A percentile compares a stretch with the other conserved stretches of the same genome.
Conservation (phyloP, 2,797 vertebrate species). For the Arnoldichthys spilopterus region DNA sequence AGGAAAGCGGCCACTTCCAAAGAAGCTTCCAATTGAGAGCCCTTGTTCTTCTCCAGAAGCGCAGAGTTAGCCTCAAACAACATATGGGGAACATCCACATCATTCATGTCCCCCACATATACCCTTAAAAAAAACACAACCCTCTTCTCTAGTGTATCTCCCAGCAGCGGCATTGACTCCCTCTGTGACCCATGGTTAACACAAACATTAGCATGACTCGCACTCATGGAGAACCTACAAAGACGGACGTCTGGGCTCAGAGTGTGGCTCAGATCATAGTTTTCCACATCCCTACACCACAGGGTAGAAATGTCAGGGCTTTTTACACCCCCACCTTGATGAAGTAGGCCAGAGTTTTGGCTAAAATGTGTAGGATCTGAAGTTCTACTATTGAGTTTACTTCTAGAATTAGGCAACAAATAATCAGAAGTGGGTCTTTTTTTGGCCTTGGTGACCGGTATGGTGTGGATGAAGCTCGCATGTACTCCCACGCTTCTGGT, state of each 20-base stretch:
- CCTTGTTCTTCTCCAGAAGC: conserved; percentile 20
- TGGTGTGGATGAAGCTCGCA: too few relatives aligned
- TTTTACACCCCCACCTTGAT: conserved; percentile 5
- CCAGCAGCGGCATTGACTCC: not conserved
- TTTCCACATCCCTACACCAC: conserved; percentile 11
- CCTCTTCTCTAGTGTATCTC: conserved; percentile 15
- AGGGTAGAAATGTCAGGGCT: not conserved
- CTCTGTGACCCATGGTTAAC: conserved; percentile 15
- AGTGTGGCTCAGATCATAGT: conserved; percentile 13
- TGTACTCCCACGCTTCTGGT: too few relatives aligned
- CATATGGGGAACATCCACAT: not conserved
- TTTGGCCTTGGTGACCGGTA: not conserved
- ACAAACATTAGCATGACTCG: conserved; percentile 1
- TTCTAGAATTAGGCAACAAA: too few relatives aligned
- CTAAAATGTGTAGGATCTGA: conserved; percentile 19
- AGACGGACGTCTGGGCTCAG: conserved; percentile 10
- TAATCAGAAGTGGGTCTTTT: too few relatives aligned
- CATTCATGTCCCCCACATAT: not conserved
- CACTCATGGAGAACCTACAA: not conserved
- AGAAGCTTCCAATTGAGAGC: not conserved
- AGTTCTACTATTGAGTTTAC: too few relatives aligned
- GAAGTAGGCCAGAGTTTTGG: conserved; percentile 23
- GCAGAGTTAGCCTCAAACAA: conserved; percentile 7
- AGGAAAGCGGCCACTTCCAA: conserved; percentile 15
- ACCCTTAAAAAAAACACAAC: not conserved